Base-by-base conservation (phyloP, 1,140 invertebrate genomes). In the Musca vetustissima region DNA sequence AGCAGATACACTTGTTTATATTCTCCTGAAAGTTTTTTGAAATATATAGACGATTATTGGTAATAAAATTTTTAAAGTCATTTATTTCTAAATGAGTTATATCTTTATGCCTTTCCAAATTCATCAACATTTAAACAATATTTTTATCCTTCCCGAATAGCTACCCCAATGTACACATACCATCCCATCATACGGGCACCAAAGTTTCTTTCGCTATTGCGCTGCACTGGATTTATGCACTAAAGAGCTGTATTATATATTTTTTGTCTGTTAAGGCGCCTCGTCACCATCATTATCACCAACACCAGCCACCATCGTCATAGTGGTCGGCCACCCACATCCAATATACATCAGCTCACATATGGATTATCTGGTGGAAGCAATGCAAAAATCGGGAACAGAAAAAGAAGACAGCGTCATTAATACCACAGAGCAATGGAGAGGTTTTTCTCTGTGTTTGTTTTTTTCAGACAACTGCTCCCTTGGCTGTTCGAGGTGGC, bases 361-460 rank as follows among this genome's bases (percentile, higher is more conserved):
- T 59, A n/a, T 61, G 7, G 25, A 61, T 36, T 43, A 43, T 43
- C 36, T 43, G 36, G 13, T 43, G 36, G 36, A 43, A 43, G 36
- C 11, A 43, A 43, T 9, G 11, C 36, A 3, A 59, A 13, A 59
- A 28, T n/a, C 22, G 7, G 19, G 19, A 19, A 24, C 21, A 24
- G 1, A 55, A 55, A 24, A 55, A 22, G 21, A 21, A 55, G 22
- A 55, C 52, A 14, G 13, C 2, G 57, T 36, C 19, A 61, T 61
- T 61, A 61, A 61, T 61, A 28, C 57, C 36, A 61, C 57, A 19
- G 8, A 61, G 19, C 57, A 17, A 61, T 43, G 28, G 36, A 61
- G 28, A 36, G 57, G 57, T 61, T 61, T 28, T 36, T 28, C 17
- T 43, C 11, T 11, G 6, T 11, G 36, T 9, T 43, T 9, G 11